Conservation (phyloP, 2,797 vertebrate species). For the Chelon labrosus region DNA sequence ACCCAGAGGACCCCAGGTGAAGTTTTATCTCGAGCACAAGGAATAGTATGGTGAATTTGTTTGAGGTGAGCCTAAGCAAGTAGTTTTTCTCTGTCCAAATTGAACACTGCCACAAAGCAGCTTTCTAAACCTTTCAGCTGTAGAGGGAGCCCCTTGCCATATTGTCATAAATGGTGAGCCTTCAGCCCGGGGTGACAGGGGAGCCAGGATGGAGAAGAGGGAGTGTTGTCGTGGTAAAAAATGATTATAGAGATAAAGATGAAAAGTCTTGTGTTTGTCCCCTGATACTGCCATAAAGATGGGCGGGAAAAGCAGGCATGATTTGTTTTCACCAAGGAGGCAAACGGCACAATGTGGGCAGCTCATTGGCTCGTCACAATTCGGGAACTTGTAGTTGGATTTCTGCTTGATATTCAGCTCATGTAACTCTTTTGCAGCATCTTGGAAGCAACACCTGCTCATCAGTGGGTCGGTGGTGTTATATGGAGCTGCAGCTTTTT, state of each 20-base stretch:
- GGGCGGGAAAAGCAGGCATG: constrained; percentile 26
- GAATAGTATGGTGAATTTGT: neutral
- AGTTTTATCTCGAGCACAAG: constrained; percentile 23
- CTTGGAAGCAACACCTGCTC: constrained; percentile 29
- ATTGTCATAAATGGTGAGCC: constrained; percentile 67
- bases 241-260: constrained; percentile 77
- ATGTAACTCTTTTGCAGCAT: neutral
- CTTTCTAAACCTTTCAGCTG: constrained; percentile 57
- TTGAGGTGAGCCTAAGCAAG: constrained; percentile 23
- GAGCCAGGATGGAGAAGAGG: constrained; percentile 41
- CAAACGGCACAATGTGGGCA: constrained; percentile 32
- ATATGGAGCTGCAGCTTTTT: constrained; percentile 28
- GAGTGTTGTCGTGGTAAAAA: constrained; percentile 43
- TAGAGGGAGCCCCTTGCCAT: constrained; percentile 62
- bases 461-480: constrained; percentile 11
- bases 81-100: constrained; percentile 44
- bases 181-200: constrained; percentile 61
- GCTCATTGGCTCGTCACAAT: constrained; percentile 55
- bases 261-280: constrained; percentile 69
- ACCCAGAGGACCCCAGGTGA: constrained; percentile 21
- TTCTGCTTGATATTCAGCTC: constrained; percentile 35
- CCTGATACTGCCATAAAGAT: constrained; percentile 42
- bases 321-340: constrained; percentile 63
- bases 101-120: constrained; percentile 23
- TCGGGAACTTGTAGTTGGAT: constrained; percentile 53